Conservation (phyloP, 64 coral and sea anemone species). For the Exaiptasia diaphana region DNA sequence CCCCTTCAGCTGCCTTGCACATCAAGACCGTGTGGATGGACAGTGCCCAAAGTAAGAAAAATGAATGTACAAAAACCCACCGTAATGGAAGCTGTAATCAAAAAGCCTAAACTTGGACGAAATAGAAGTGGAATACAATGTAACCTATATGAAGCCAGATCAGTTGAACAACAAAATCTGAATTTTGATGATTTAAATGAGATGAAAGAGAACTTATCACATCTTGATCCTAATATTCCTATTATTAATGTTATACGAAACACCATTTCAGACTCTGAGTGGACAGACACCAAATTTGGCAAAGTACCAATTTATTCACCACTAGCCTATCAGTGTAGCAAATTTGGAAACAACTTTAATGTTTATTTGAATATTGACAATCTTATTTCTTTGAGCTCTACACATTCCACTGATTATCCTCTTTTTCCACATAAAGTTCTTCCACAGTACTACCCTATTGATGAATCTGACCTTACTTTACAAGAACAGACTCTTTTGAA, state of each 20-base stretch:
- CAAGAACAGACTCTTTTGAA: not conserved
- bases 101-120: conserved; percentile 21
- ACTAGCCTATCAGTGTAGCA: too few species aligned
- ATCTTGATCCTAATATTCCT: not conserved
- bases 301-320: too few species aligned
- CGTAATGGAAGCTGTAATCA: conserved; percentile 46
- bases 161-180: not conserved
- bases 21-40: conserved; percentile 58
- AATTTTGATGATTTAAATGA: not conserved
- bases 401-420: not conserved
- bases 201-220: not conserved
- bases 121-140: conserved; percentile 18
- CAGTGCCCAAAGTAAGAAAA: conserved; percentile 31
- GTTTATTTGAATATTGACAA: too few species aligned
- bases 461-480: not conserved
- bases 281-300: too few species aligned
- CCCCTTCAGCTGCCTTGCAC: conserved; percentile 32
- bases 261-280: too few species aligned
- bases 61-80: conserved; percentile 24
- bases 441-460: not conserved
- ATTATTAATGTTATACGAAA: not conserved
- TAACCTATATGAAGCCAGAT: conserved; percentile 37
- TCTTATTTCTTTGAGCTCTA: too few species aligned
- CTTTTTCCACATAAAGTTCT: not conserved
- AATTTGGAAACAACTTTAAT: too few species aligned